phyloP scores from a whole-genome alignment of 2,888 invertebrate genomes.

The Leptopilina drosophilae region DNA sequence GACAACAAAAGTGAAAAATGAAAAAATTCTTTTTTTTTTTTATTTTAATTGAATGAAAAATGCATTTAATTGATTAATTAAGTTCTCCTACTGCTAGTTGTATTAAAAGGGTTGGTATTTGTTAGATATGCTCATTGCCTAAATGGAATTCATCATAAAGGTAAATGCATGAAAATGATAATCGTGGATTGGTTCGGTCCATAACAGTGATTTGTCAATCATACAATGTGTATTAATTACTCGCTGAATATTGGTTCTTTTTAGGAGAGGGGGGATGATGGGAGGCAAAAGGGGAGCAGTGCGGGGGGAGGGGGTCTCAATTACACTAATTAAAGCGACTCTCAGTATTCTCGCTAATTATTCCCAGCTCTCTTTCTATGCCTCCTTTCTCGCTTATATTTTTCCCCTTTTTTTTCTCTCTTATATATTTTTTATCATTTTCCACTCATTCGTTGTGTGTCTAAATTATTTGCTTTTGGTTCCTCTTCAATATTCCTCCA shows the following conservation, averaged over 20 bases:
- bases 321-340: conserved; percentile 35
- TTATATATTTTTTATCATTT: conserved; percentile 18
- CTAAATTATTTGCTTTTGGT: background rate
- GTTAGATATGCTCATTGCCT: background rate
- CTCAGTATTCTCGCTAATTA: background rate
- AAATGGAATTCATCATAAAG: conserved; percentile 3
- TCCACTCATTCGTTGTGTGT: background rate
- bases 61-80: background rate
- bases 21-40: background rate
- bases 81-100: background rate
- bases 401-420: background rate
- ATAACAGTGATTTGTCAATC: conserved; percentile 32
- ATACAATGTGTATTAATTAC: conserved; percentile 18
- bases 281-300: no score
- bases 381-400: background rate
- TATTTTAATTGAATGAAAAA: background rate
- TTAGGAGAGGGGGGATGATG: no score
- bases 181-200: background rate
- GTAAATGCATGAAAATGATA: conserved; percentile 11
- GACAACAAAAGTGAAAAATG: no score
- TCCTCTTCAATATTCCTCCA: background rate
- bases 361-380: background rate
- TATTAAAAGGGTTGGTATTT: background rate
- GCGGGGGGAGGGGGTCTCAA: background rate
- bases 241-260: conserved; percentile 3